phyloP scores from a whole-genome alignment of 2,888 invertebrate species.

The Odiellus spinosus region DNA sequence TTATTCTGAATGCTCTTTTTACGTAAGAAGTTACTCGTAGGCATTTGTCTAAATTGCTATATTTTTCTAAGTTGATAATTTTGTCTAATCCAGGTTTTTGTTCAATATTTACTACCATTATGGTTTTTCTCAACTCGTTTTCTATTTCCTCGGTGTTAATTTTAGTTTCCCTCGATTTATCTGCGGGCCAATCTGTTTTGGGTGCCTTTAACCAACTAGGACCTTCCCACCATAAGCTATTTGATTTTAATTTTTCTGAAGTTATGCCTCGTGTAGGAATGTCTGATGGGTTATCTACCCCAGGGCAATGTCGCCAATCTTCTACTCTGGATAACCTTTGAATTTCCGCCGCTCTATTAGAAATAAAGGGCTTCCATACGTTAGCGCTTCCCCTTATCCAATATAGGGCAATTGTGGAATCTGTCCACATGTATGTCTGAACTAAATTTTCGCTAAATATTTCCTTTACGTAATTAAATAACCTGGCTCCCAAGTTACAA shows the following conservation, averaged over 20 bases:
- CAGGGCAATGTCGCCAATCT: slow-evolving; percentile 20
- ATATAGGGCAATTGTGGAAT: slow-evolving; percentile 16
- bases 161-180: background rate
- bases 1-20: no score
- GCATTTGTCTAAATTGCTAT: no score
- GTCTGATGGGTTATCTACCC: slow-evolving; percentile 23
- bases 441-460: background rate
- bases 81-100: no score
- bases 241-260: slow-evolving; percentile 6
- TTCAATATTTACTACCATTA: no score
- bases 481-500: slow-evolving; percentile 6
- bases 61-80: no score
- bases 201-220: slow-evolving; percentile 17
- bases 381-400: slow-evolving; percentile 16
- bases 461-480: slow-evolving; percentile 1
- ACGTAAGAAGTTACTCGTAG: no score
- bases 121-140: no score
- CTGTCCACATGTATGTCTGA: slow-evolving; percentile 14
- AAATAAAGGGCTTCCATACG: slow-evolving; percentile 19
- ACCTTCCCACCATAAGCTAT: slow-evolving; percentile 21
- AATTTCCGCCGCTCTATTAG: slow-evolving; percentile 21
- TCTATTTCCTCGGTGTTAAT: no score
- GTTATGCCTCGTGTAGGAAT: slow-evolving; percentile 19
- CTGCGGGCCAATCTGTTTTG: background rate
- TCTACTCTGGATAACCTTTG: slow-evolving; percentile 5